phyloP scores from a whole-genome alignment of 2,888 invertebrate species.

The Trichogramma evanescens region DNA sequence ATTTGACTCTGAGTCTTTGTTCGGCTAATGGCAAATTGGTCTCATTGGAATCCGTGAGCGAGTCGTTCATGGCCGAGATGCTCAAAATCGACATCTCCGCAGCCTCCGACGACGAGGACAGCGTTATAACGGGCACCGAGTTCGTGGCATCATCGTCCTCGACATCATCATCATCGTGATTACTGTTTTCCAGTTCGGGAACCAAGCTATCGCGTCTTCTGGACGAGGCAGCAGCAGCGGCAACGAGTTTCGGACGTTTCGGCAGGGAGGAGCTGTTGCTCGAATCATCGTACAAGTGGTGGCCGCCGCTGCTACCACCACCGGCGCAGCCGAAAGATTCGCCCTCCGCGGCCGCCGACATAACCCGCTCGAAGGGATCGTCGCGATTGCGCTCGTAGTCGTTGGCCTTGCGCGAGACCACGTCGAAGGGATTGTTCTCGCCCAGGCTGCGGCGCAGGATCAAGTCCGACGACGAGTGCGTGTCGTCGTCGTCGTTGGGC shows the following conservation, averaged over 20 bases:
- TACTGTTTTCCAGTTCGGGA: conserved; percentile 17
- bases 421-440: conserved; percentile 42
- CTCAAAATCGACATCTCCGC: conserved; percentile 34
- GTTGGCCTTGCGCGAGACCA: conserved; percentile 31
- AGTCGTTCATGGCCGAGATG: conserved; percentile 38
- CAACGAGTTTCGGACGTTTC: not conserved
- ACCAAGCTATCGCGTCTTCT: conserved; percentile 7
- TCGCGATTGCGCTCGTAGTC: conserved; percentile 36
- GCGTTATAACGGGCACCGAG: conserved; percentile 2
- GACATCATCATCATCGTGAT: conserved; percentile 14
- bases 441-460: conserved; percentile 28
- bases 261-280: no score
- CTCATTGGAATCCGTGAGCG: conserved; percentile 22
- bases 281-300: no score
- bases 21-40: conserved; percentile 2
- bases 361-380: conserved; percentile 40
- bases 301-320: no score
- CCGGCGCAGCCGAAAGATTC: not conserved
- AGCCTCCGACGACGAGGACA: not conserved
- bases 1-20: conserved; percentile 14
- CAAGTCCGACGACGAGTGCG: not conserved
- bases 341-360: conserved; percentile 31
- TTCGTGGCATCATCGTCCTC: not conserved
- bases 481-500: not conserved
- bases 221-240: not conserved